Percentiles rank a stretch among this genome's conserved stretches.
phyloP scores from a whole-genome alignment of 1,140 invertebrate species.

The Tetramorium simillimum region DNA sequence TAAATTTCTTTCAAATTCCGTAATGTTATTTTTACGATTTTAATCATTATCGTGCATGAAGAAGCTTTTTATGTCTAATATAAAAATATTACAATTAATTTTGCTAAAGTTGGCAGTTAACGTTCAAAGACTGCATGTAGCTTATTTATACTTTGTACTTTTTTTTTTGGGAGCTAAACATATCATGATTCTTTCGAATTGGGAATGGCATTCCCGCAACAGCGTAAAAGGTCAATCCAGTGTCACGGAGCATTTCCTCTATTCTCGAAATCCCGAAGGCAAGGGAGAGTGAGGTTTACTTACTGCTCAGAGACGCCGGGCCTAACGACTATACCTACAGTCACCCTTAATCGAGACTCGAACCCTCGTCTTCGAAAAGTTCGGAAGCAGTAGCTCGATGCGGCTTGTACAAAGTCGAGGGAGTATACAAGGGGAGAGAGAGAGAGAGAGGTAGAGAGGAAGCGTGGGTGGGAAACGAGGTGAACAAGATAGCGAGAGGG shows the following conservation, averaged over 20 bases:
- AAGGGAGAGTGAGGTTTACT: slow-evolving; percentile 46
- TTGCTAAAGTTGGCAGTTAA: neutral
- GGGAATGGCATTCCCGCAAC: slow-evolving; percentile 8
- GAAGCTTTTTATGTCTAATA: too few species aligned
- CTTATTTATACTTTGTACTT: neutral
- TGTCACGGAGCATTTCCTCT: neutral
- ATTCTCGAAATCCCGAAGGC: slow-evolving; percentile 32
- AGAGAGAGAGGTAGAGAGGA: too few species aligned
- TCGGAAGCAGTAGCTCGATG: slow-evolving; percentile 42
- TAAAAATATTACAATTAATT: neutral
- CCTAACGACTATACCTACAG: slow-evolving; percentile 59
- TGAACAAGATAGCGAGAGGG: neutral
- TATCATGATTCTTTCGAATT: neutral
- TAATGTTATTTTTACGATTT: too few species aligned
- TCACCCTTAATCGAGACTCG: slow-evolving; percentile 59
- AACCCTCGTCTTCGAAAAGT: slow-evolving; percentile 66
- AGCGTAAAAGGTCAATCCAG: slow-evolving; percentile 39
- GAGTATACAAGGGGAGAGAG: neutral
- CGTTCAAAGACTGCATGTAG: neutral
- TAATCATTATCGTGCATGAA: too few species aligned
- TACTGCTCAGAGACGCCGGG: slow-evolving; percentile 48
- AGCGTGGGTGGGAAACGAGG: neutral
- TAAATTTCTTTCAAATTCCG: too few species aligned
- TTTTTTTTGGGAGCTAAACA: neutral
- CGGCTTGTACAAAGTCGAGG: slow-evolving; percentile 54